These are phyloP conservation scores for Stegodyphus mimosarum DNA, from an alignment of 1,140 invertebrate species.

Conservation along the genomic window DNA sequence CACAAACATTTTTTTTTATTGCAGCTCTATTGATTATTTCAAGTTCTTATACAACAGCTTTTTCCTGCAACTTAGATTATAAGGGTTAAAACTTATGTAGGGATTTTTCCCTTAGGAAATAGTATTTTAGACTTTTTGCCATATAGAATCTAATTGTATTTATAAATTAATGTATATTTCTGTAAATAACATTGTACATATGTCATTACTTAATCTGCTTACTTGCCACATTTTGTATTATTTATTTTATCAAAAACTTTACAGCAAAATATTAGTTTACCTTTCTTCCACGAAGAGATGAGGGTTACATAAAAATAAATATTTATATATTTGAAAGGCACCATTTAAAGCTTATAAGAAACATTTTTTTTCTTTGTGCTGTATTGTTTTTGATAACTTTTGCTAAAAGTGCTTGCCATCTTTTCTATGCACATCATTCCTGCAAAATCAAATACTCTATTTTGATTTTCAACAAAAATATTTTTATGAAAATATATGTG, in stretches of 20 bases:
- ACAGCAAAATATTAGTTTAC: not conserved
- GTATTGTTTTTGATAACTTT: not conserved
- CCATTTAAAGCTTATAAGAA: too few relatives aligned
- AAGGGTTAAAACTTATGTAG: not conserved
- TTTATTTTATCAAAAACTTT: not conserved
- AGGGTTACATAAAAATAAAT: too few relatives aligned
- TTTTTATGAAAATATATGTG: constrained; percentile 31
- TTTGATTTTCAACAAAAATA: constrained; percentile 24
- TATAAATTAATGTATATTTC: not conserved
- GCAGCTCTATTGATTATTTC: too few relatives aligned
- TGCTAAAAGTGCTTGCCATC: not conserved
- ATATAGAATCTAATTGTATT: not conserved
- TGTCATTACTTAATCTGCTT: not conserved
- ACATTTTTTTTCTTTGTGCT: not conserved
- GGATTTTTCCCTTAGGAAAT: not conserved
- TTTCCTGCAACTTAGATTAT: not conserved
- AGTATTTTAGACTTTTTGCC: not conserved
- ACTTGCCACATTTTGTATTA: not conserved
- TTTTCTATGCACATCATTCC: constrained; percentile 12
- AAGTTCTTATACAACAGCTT: not conserved
- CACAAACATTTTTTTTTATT: too few relatives aligned
- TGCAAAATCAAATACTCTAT: not conserved
- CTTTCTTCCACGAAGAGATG: too few relatives aligned
- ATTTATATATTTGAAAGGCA: too few relatives aligned
- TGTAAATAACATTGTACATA: constrained; percentile 12